A percentile compares a stretch with the other conserved stretches of the same genome.
Conservation (phyloP, 2,113 vertebrate species). For the Callaeas wilsoni region DNA sequence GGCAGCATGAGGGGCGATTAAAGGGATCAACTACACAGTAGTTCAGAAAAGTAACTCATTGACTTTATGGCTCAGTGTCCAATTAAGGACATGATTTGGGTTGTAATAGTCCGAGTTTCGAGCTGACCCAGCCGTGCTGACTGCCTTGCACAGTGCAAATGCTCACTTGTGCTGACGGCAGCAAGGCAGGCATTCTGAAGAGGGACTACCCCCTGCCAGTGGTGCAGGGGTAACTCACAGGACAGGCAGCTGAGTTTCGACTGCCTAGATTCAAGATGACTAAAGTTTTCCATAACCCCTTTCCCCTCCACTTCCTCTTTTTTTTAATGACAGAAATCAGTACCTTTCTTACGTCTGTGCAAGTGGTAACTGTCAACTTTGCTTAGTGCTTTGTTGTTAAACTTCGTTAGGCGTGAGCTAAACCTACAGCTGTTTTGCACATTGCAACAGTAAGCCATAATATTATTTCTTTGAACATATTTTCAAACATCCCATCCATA, state of each 20-base stretch:
- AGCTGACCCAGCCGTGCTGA: neutral
- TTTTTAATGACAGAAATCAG: neutral
- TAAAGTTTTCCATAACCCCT: neutral
- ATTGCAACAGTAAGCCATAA: slow-evolving; percentile 3
- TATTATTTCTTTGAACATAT: neutral
- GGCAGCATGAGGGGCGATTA: neutral
- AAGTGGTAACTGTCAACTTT: neutral
- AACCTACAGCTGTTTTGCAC: slow-evolving; percentile 16
- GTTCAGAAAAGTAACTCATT: neutral
- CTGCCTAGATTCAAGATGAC: neutral
- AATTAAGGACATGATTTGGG: neutral
- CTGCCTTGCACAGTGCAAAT: neutral
- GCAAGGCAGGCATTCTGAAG: neutral
- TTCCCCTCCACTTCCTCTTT: neutral
- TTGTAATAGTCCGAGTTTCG: neutral
- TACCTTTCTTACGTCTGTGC: neutral
- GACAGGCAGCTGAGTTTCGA: neutral
- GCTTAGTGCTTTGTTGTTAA: slow-evolving; percentile 8
- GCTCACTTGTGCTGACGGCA: neutral
- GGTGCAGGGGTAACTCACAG: neutral
- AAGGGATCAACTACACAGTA: neutral
- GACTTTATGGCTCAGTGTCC: slow-evolving; percentile 16
- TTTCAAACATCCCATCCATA: neutral
- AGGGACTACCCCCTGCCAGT: neutral
- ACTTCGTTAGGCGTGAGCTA: neutral